Conservation (phyloP, 2,888 invertebrate genomes). For the Lepidocyrtoides sp. region DNA sequence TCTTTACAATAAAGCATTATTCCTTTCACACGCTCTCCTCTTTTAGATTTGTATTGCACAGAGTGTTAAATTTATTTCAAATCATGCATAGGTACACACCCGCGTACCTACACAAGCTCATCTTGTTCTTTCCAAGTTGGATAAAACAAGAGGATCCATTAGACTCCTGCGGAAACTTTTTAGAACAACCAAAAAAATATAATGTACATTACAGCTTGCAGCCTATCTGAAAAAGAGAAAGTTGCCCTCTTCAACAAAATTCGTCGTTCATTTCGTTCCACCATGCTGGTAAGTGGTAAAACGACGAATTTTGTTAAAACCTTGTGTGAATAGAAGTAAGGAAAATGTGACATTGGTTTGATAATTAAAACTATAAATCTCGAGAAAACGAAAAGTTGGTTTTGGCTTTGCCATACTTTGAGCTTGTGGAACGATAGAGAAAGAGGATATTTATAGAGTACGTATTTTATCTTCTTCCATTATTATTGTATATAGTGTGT, state of each 20-base stretch:
- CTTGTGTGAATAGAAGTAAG: background rate
- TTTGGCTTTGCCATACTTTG: conserved; percentile 30
- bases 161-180: conserved; percentile 6
- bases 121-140: background rate
- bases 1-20: background rate
- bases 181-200: background rate
- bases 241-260: no score
- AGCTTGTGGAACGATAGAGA: background rate
- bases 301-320: no score
- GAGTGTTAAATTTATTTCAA: background rate
- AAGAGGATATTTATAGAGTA: background rate
- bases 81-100: background rate
- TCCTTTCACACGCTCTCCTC: background rate
- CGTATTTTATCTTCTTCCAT: background rate
- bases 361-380: conserved; percentile 86
- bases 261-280: no score
- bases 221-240: no score
- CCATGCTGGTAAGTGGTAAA: no score
- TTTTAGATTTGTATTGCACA: background rate
- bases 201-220: no score
- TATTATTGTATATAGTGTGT: conserved; percentile 67
- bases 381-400: conserved; percentile 75
- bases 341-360: conserved; percentile 85
- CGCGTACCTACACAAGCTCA: background rate
- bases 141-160: conserved; percentile 17